Evolutionary conservation across 2,888 invertebrate genomes (phyloP), one percentile per base, ranked within the genome.

Genomic region (Netelia fuscicornis): DNA sequence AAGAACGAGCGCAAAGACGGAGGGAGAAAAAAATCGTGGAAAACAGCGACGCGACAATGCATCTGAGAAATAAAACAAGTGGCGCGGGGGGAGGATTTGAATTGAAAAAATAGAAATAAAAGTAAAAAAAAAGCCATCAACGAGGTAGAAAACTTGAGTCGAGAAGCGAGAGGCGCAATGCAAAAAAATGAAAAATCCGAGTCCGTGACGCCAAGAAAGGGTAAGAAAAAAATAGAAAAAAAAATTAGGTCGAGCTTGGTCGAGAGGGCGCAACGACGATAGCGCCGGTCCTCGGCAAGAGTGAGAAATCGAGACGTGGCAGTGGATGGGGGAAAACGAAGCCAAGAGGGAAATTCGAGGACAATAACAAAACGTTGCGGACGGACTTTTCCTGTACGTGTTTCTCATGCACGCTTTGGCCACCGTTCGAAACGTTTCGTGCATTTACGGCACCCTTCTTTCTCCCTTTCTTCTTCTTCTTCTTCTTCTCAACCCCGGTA

Each of bases 251-350:
- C 86, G 83, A 74, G 83, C 20, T 20, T 20, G 20, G 20, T 20
- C 20, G 20, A 58, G 52, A 70, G 72, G 76, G 62, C 71, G 62
- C 81, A 74, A 70, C 52, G 74, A 71, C 60, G 76, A 62, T 42
- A 37, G 37, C 44, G 56, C 20, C 67, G 42, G 23, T n/a, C 42
- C 60, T 75, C 74, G 62, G 72, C 17, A 30, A 44, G 60, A 70
- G 48, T 68, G 77, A 74, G 52, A 79, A 71, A 68, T 72, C 78
- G 74, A 44, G 11, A 84, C 83, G 78, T 58, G 65, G 82, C 81
- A 86, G 83, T 70, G 85, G 77, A 79, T 76, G 84, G 76, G 86
- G 86, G 84, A 58, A 80, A 87, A 83, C 68, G 77, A 86, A 13
- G 37, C 62, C 44, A 62, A 74, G 79, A 77, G 56, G 60, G 54